Evolutionary conservation across 2,113 vertebrate genomes (phyloP).

Genomic region (Centropus unirufus): DNA sequence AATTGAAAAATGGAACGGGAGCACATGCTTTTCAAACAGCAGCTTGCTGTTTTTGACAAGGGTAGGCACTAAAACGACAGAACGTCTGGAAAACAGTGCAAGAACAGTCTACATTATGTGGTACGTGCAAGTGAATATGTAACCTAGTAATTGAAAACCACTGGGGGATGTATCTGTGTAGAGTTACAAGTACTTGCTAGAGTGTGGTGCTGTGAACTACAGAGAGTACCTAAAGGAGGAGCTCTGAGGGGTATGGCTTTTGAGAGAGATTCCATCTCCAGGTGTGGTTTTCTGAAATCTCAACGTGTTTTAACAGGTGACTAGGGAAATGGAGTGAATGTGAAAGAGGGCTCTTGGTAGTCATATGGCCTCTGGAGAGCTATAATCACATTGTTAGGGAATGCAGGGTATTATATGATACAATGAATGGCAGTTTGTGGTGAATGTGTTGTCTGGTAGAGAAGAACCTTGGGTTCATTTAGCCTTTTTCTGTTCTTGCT

Average conservation of each 20-base stretch:
- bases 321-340: neutral
- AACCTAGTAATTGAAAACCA: neutral
- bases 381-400: neutral
- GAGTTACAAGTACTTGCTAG: neutral
- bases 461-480: neutral
- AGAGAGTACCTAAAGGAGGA: neutral
- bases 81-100: neutral
- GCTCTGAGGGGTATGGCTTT: neutral
- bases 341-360: neutral
- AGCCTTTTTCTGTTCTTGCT: neutral
- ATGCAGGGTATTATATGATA: neutral
- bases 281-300: constrained; percentile 51
- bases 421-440: neutral
- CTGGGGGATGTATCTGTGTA: neutral
- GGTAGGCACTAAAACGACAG: neutral
- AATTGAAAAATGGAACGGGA: neutral
- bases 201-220: neutral
- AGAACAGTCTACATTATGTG: neutral
- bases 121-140: neutral
- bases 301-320: constrained; percentile 24
- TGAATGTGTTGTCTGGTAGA: neutral
- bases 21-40: neutral
- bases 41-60: neutral
- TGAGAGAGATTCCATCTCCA: constrained; percentile 35
- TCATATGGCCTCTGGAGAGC: neutral